Evolutionary conservation across 2,888 invertebrate genomes (phyloP).

Genomic region (Caenorhabditis macrosperma): DNA sequence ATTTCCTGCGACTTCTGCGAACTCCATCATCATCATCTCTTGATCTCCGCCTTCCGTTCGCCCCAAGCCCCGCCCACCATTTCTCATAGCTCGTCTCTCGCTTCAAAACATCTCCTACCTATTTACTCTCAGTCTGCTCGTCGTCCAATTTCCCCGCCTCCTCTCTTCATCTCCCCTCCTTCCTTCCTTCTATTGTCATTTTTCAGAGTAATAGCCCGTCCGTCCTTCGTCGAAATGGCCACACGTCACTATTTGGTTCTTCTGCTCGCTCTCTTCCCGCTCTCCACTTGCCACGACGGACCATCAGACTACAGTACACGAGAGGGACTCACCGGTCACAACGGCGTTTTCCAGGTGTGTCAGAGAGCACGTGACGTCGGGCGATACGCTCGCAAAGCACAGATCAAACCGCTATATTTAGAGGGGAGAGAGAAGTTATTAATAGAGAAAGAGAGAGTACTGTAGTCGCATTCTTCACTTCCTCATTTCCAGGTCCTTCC

Average conservation of each 20-base stretch:
- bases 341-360: conserved; percentile 47
- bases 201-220: conserved; percentile 7
- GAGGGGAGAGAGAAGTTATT: conserved; percentile 1
- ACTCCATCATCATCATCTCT: neutral
- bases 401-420: neutral
- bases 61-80: conserved; percentile 12
- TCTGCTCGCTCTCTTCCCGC: conserved; percentile 13
- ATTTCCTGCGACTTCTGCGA: conserved; percentile 3
- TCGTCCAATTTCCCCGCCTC: conserved; percentile 30
- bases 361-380: neutral
- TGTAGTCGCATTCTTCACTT: neutral
- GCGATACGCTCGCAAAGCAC: neutral
- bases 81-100: neutral
- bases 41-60: neutral
- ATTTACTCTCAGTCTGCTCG: conserved; percentile 24
- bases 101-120: conserved; percentile 30
- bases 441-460: neutral
- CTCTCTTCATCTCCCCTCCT: conserved; percentile 1
- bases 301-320: conserved; percentile 38
- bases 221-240: conserved; percentile 12
- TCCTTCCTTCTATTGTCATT: neutral
- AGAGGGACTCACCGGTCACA: conserved; percentile 49
- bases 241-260: conserved; percentile 19
- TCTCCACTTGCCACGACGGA: conserved; percentile 9
- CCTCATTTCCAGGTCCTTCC: conserved; percentile 37